Evolutionary conservation across 2,797 vertebrate species (phyloP).

Genomic region (Neopelma chrysocephalum): DNA sequence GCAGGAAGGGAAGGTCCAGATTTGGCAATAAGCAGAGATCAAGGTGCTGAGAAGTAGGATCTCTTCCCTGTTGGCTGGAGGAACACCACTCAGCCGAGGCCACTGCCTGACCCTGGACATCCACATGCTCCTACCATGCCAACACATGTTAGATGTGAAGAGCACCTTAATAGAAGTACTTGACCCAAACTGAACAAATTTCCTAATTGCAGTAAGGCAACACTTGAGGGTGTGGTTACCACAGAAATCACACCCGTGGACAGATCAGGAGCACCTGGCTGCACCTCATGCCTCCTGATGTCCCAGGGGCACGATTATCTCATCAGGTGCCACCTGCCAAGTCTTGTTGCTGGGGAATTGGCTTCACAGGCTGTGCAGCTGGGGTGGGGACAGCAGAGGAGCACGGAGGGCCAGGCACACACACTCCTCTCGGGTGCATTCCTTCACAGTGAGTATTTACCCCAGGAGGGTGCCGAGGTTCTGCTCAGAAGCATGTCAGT

Average conservation of each 20-base stretch:
- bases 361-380: background rate
- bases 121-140: background rate
- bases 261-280: conserved; percentile 47
- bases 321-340: conserved; percentile 54
- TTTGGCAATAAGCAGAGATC: background rate
- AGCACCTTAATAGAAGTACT: background rate
- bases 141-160: background rate
- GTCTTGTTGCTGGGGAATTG: conserved; percentile 38
- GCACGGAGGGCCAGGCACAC: background rate
- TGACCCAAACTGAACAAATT: conserved; percentile 51
- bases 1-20: background rate
- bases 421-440: background rate
- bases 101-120: background rate
- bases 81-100: background rate
- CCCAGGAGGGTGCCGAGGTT: background rate
- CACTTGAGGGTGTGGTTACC: conserved; percentile 47
- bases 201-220: conserved; percentile 31
- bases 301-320: conserved; percentile 42
- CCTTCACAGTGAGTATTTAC: background rate
- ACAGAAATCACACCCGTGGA: conserved; percentile 47
- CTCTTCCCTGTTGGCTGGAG: background rate
- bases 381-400: background rate
- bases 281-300: conserved; percentile 13
- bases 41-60: background rate
- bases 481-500: background rate